Conservation (phyloP, 2,888 invertebrate species). For the Opisthograptis luteolata region DNA sequence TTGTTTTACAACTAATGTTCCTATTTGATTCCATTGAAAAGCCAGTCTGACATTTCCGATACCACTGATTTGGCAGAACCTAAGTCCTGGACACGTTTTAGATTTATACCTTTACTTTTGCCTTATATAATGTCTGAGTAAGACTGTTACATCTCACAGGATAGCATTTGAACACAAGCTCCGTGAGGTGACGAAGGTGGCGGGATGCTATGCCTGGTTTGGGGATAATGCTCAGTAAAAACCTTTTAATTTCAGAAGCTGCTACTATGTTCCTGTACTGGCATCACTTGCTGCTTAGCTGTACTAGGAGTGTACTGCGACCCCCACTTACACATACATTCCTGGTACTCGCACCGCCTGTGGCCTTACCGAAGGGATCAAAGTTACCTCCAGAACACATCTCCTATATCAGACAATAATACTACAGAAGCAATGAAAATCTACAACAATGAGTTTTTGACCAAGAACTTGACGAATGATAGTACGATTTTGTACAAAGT, state of each 20-base stretch:
- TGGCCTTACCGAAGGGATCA: slow-evolving; percentile 57
- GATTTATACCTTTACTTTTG: too few relatives aligned
- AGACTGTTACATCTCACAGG: too few relatives aligned
- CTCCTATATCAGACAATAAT: slow-evolving; percentile 40
- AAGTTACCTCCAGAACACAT: slow-evolving; percentile 22
- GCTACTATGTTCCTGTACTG: slow-evolving; percentile 73
- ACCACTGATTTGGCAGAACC: too few relatives aligned
- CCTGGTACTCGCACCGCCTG: slow-evolving; percentile 66
- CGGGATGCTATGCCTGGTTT: too few relatives aligned
- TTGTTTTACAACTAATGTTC: too few relatives aligned
- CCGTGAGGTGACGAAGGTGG: too few relatives aligned
- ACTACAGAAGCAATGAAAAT: slow-evolving; percentile 34
- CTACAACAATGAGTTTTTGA: slow-evolving; percentile 35
- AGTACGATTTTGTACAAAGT: slow-evolving; percentile 39
- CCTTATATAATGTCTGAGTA: too few relatives aligned
- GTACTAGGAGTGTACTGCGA: slow-evolving; percentile 74
- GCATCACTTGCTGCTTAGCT: slow-evolving; percentile 73
- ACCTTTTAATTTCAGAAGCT: slow-evolving; percentile 60
- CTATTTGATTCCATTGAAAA: too few relatives aligned
- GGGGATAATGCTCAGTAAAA: not conserved
- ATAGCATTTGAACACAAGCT: too few relatives aligned
- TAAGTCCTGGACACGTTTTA: too few relatives aligned
- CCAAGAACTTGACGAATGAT: slow-evolving; percentile 46
- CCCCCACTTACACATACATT: slow-evolving; percentile 62
- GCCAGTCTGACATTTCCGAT: too few relatives aligned